Percentiles rank a stretch among this genome's conserved stretches.
These are phyloP conservation scores for Linnaemya vulpina DNA, from an alignment of 2,888 invertebrate species.

Conservation along the genomic window DNA sequence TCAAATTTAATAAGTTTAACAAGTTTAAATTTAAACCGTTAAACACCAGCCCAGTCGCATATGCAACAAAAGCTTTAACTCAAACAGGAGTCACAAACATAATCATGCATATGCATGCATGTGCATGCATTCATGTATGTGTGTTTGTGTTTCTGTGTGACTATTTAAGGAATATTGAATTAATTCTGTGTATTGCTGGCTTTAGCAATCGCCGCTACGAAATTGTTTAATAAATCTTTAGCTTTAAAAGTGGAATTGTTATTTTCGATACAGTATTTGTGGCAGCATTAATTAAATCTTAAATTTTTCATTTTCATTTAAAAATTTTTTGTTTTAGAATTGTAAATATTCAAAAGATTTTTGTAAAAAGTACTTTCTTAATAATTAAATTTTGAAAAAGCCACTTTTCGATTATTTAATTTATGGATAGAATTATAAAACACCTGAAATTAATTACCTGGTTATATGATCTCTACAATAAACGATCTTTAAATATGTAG, in stretches of 20 bases:
- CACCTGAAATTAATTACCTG: background rate
- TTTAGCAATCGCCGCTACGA: background rate
- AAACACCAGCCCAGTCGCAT: background rate
- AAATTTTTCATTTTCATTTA: background rate
- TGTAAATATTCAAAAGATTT: no score
- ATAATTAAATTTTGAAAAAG: background rate
- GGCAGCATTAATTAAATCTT: background rate
- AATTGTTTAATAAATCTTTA: background rate
- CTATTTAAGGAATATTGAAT: conserved; percentile 39
- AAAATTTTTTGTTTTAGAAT: background rate
- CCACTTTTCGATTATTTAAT: background rate
- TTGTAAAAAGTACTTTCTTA: background rate
- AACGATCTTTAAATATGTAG: no score
- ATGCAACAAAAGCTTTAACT: background rate
- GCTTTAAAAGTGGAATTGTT: background rate
- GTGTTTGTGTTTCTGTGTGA: background rate
- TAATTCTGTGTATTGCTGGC: background rate
- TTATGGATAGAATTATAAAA: background rate
- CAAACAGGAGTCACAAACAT: background rate
- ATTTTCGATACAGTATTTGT: background rate
- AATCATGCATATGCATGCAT: background rate
- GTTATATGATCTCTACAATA: background rate
- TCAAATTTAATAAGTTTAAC: conserved; percentile 55
- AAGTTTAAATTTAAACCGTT: conserved; percentile 38
- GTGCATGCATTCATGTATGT: background rate